These are phyloP conservation scores for Porites lutea DNA, from an alignment of 64 coral and sea anemone genomes.

Conservation along the genomic window DNA sequence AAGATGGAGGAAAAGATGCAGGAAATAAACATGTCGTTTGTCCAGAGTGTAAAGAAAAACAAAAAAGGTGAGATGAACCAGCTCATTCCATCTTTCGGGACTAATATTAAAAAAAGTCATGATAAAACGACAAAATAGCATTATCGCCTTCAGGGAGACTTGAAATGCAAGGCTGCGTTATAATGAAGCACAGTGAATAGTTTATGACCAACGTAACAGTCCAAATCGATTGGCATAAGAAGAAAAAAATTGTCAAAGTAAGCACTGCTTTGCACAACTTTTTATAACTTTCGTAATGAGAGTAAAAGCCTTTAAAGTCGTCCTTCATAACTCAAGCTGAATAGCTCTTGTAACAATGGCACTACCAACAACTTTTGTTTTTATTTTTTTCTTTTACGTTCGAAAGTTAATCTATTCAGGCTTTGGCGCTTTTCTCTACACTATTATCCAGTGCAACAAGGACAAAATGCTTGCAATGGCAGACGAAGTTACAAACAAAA, in stretches of 20 bases:
- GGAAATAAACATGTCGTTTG: constrained; percentile 6
- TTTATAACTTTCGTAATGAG: background rate
- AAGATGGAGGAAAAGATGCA: background rate
- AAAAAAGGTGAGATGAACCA: constrained; percentile 26
- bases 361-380: background rate
- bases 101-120: background rate
- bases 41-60: background rate
- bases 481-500: background rate
- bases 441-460: background rate
- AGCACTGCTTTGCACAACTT: background rate
- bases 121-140: background rate
- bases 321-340: background rate
- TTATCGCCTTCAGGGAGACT: too few species aligned
- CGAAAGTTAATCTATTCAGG: background rate
- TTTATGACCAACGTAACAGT: background rate
- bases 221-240: background rate
- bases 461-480: background rate
- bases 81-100: background rate
- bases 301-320: background rate
- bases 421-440: background rate
- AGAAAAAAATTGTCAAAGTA: background rate
- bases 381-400: background rate
- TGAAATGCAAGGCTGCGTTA: background rate
- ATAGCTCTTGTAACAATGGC: background rate
- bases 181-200: background rate